Percentiles rank a stretch among this genome's conserved stretches.
Evolutionary conservation across 2,888 invertebrate genomes (phyloP).

Genomic region (Sympetrum striolatum): DNA sequence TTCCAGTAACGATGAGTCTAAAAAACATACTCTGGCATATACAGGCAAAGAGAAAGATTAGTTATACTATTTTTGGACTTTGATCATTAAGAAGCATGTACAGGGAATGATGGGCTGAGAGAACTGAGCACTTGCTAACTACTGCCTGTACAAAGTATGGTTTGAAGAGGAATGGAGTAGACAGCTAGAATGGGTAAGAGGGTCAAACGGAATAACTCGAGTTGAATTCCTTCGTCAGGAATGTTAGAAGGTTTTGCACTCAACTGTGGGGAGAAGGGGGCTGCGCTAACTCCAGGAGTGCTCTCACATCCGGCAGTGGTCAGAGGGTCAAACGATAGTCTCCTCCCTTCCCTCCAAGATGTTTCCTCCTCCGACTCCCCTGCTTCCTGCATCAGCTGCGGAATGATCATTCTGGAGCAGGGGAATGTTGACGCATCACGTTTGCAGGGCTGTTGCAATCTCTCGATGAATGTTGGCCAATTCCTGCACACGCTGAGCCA

Average conservation of each 20-base stretch:
- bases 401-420: constrained; percentile 22
- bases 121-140: constrained; percentile 25
- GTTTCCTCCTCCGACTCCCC: constrained; percentile 24
- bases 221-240: background rate
- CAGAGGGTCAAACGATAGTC: constrained; percentile 31
- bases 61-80: background rate
- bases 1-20: constrained; percentile 19
- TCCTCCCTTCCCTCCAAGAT: constrained; percentile 39
- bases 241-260: constrained; percentile 8
- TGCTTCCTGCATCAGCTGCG: background rate
- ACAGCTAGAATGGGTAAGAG: constrained; percentile 7
- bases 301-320: constrained; percentile 11
- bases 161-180: background rate
- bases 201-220: background rate
- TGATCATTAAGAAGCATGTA: constrained; percentile 13
- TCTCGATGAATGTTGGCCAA: constrained; percentile 83
- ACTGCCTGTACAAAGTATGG: background rate
- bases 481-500: constrained; percentile 80
- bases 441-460: constrained; percentile 79
- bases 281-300: constrained; percentile 14
- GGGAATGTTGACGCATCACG: constrained; percentile 61
- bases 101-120: background rate
- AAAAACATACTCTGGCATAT: constrained; percentile 13
- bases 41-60: constrained; percentile 36
- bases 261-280: constrained; percentile 9